Evolutionary conservation across 2,113 vertebrate genomes (phyloP), one percentile per base, ranked within the genome.

Genomic region (Rattus rattus): DNA sequence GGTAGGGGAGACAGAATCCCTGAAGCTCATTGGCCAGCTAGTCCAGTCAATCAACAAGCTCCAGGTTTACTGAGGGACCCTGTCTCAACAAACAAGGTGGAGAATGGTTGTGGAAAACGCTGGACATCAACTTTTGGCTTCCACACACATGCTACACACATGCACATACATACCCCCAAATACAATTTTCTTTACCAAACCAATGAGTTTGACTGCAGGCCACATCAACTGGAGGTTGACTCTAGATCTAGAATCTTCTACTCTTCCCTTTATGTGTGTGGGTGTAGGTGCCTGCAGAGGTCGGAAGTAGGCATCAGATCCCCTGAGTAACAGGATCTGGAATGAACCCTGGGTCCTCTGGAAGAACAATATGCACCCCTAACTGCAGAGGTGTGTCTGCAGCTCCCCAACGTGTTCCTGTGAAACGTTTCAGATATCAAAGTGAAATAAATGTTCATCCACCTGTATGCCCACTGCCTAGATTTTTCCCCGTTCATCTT

Each of bases 181-280:
- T 47, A 26, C 43, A 84, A 93, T 47, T 93, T 93, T 72, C 69
- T 91, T 52, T 94, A 49, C n/a, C 49, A 26, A 72, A n/a, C 49
- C 52, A 70, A 11, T 54, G 5, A 54, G 52, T 54, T 54, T 54
- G 24, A 5, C 20, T 16, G 7, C 20, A 63, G 59, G 30, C n/a
- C 30, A 2, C 16, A 19, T 59, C 17, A 28, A 49, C 77, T 63
- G 52, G 56, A 47, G 11, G n/a, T 22, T 2, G 11, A 33, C n/a
- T 36, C n/a, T n/a, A 10, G 56, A 67, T 83, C 56, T 26, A 30
- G 47, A 92, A 59, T 47, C 73, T 76, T 76, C 75, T 76, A 28
- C 5, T 13, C 43, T 11, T 49, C 36, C 69, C 69, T 73, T 20
- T 73, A 9, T 69, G 30, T 70, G 33, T n/a, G 69, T 70, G 70